Evolutionary conservation across 2,888 invertebrate genomes (phyloP), one percentile per base, ranked within the genome.

Genomic region (Eretmocerus hayati): DNA sequence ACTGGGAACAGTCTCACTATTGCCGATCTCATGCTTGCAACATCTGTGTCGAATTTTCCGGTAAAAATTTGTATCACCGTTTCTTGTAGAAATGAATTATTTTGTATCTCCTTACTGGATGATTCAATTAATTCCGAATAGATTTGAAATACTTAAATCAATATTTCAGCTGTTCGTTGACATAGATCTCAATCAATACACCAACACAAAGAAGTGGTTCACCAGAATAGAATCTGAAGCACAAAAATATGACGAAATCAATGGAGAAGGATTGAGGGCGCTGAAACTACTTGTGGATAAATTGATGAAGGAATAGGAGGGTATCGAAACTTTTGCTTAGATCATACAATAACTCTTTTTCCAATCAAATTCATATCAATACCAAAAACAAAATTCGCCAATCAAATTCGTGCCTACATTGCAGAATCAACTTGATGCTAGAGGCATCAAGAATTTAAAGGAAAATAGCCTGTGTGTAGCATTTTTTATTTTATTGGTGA

Each of bases 1-100:
- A 87, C 87, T 15, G 90, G 89, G 3, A 76, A 82, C 49, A 75
- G 75, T 49, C 72, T 89, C 45, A 90, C 90, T 16, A 67, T 91
- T 16, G 91, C 91, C 8, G 91, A 91, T 70, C 75, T 88, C 35
- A 73, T 81, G 26, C 66, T 90, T 38, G 73, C 83, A 26, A 79
- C 85, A 8, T 77, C 80, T 6, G 77, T 89, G 9, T 81, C 87
- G 41, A 84, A 83, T 52, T 77, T 79, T 53, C 87, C 85, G 62
- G 84, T 82, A 42, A 59, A 26, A 26, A 26, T 26, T 11, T 9
- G 6, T 9, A 26, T 26, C 26, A 6, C 6, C 6, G 11, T 26
- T 26, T 26, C 11, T 26, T 11, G 11, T 26, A 26, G 6, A 11
- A 26, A 26, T 26, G 26, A 9, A 11, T 26, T 26, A 9, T 26